phyloP scores from a whole-genome alignment of 2,888 invertebrate species.

The Pelosia muscerda region DNA sequence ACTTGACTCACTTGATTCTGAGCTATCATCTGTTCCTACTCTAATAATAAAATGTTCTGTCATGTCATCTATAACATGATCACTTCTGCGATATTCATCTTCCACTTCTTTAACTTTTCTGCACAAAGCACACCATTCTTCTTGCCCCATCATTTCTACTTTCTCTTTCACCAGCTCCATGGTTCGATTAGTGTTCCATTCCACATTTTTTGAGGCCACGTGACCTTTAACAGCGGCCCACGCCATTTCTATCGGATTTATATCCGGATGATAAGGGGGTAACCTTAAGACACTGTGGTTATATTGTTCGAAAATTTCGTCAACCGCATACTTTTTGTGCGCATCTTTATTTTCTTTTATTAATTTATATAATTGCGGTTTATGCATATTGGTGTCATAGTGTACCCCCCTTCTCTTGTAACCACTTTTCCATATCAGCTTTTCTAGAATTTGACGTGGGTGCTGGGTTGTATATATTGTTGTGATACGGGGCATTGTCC shows the following conservation, averaged over 20 bases:
- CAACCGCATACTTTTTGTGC: too few species aligned
- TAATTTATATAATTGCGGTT: neutral
- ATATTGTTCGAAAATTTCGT: too few species aligned
- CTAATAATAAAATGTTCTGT: conserved; percentile 34
- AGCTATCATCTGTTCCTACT: neutral
- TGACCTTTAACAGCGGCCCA: conserved; percentile 19
- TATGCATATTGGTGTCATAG: neutral
- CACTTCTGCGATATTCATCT: conserved; percentile 26
- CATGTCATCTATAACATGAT: conserved; percentile 24
- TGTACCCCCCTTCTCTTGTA: neutral
- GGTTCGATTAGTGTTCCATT: conserved; percentile 13
- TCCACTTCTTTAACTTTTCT: conserved; percentile 33
- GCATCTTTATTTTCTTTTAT: neutral
- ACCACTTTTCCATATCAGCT: too few species aligned
- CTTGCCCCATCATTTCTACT: conserved; percentile 31
- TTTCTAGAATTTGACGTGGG: too few species aligned
- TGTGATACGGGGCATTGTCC: too few species aligned
- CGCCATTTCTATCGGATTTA: conserved; percentile 23
- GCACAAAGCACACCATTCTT: conserved; percentile 39
- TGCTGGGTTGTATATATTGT: too few species aligned
- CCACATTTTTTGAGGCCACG: conserved; percentile 22
- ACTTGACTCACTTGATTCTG: neutral
- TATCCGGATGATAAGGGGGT: too few species aligned
- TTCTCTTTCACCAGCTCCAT: conserved; percentile 41
- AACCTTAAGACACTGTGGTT: neutral